phyloP scores from a whole-genome alignment of 2,888 invertebrate species.

The Philopedon plagiatum region DNA sequence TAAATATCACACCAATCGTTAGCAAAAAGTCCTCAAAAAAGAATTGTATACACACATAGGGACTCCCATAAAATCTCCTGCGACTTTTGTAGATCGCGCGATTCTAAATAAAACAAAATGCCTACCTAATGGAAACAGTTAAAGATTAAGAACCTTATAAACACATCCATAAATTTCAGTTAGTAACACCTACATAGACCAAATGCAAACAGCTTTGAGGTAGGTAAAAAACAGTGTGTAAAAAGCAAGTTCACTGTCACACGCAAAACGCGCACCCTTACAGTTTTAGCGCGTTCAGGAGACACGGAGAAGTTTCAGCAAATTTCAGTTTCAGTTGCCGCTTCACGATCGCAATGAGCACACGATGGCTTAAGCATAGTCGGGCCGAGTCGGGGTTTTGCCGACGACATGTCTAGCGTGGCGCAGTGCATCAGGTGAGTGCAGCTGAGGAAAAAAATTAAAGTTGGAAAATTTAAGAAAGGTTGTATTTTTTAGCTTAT shows the following conservation, averaged over 20 bases:
- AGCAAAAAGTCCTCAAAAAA: no score
- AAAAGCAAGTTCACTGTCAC: constrained; percentile 24
- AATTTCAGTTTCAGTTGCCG: constrained; percentile 45
- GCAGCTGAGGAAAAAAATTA: constrained; percentile 5
- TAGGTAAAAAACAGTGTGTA: constrained; percentile 1
- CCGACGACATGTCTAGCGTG: constrained; percentile 20
- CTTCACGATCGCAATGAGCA: constrained; percentile 27
- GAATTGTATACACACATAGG: no score
- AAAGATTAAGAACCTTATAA: no score
- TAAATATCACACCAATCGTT: no score
- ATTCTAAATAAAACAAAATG: no score
- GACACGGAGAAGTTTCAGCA: constrained; percentile 45
- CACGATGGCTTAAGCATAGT: constrained; percentile 18
- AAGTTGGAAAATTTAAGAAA: background rate
- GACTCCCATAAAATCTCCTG: no score
- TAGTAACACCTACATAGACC: background rate
- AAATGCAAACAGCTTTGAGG: constrained; percentile 8
- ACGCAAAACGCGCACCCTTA: constrained; percentile 30
- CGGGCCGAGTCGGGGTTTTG: constrained; percentile 26
- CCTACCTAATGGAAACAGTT: no score
- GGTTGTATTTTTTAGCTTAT: no score
- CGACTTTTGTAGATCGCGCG: no score
- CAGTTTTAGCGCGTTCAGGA: constrained; percentile 29
- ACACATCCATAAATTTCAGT: background rate
- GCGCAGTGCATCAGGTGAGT: constrained; percentile 32